Evolutionary conservation across 2,113 vertebrate species (phyloP).

Genomic region (Sula dactylatra): DNA sequence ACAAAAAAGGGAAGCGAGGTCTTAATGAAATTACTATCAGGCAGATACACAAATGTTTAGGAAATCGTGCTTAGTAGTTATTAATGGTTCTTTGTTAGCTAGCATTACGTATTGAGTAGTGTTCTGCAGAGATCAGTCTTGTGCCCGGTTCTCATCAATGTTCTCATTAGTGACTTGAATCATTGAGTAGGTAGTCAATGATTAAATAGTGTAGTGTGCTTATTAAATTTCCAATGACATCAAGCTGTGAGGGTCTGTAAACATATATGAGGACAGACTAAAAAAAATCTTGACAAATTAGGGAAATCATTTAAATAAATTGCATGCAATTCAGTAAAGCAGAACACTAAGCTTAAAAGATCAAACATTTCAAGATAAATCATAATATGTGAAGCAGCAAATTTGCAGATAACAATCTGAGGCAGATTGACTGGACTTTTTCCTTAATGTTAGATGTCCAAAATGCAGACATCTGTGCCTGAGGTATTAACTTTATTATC

Average conservation of each 20-base stretch:
- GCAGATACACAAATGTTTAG: not conserved
- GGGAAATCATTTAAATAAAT: constrained; percentile 41
- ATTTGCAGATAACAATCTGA: not conserved
- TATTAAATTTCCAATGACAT: constrained; percentile 68
- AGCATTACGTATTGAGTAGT: not conserved
- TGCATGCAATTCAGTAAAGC: constrained; percentile 9
- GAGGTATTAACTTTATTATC: not conserved
- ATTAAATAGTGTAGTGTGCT: constrained; percentile 52
- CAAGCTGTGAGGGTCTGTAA: constrained; percentile 51
- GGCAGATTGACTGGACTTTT: not conserved
- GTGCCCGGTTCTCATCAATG: constrained; percentile 43
- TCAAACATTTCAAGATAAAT: not conserved
- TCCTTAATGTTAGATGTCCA: not conserved
- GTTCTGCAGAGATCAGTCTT: constrained; percentile 39
- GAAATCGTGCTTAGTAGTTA: not conserved
- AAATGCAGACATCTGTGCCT: not conserved
- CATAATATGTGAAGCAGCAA: not conserved
- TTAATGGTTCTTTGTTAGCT: not conserved
- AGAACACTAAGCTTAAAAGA: constrained; percentile 1
- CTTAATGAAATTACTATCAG: not conserved
- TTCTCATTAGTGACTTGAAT: constrained; percentile 58
- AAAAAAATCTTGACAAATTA: constrained; percentile 29
- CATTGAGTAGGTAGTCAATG: constrained; percentile 43
- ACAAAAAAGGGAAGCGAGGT: not conserved
- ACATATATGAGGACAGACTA: constrained; percentile 28